A percentile compares a stretch with the other conserved stretches of the same genome.
Conservation (phyloP, 2,797 vertebrate genomes). For the Acrossocheilus fasciatus region DNA sequence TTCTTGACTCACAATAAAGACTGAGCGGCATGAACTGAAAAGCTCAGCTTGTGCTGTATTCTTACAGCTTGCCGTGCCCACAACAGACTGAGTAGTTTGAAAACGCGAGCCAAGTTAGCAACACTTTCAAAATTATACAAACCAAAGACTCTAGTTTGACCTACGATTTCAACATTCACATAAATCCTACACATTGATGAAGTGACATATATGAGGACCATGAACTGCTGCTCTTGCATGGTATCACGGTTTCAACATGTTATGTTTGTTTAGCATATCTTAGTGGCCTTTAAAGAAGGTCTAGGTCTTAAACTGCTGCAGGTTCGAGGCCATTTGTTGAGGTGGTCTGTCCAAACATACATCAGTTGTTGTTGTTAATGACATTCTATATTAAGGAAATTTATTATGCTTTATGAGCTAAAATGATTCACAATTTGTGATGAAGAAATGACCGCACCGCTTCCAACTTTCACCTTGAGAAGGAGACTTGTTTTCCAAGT, state of each 20-base stretch:
- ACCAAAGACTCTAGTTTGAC: constrained; percentile 43
- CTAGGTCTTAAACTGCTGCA: constrained; percentile 41
- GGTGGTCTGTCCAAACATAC: neutral
- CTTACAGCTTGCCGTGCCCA: neutral
- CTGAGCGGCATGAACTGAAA: neutral
- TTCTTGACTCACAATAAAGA: constrained; percentile 1
- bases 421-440: neutral
- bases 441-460: neutral
- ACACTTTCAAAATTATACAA: constrained; percentile 10
- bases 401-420: neutral
- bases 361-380: constrained; percentile 12
- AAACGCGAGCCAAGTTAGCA: constrained; percentile 7
- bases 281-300: constrained; percentile 45
- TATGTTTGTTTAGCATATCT: constrained; percentile 32
- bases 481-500: neutral
- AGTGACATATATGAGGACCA: neutral
- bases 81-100: neutral
- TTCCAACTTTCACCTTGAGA: constrained; percentile 7
- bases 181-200: neutral
- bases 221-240: constrained; percentile 45
- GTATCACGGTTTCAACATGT: constrained; percentile 12
- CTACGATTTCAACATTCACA: neutral
- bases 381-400: neutral
- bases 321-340: neutral
- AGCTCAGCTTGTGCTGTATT: neutral